Evolutionary conservation across 2,888 invertebrate species (phyloP).

Genomic region (Drosophila mercatorum): DNA sequence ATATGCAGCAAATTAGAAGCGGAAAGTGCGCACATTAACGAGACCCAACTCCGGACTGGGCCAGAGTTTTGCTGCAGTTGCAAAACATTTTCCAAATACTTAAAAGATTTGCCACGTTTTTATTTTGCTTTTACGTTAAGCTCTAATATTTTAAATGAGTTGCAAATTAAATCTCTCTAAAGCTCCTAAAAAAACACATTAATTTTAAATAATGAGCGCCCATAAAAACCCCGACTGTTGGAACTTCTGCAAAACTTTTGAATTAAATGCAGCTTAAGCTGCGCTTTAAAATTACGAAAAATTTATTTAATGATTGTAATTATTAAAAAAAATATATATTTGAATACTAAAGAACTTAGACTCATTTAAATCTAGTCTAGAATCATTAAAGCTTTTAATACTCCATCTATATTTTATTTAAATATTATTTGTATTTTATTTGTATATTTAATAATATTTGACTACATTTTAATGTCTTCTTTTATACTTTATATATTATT

Average conservation of each 20-base stretch:
- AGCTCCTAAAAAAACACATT: conserved; percentile 5
- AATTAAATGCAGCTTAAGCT: neutral
- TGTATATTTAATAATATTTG: too few relatives aligned
- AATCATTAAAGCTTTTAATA: too few relatives aligned
- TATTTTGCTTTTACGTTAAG: neutral
- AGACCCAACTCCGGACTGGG: conserved; percentile 1
- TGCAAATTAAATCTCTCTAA: neutral
- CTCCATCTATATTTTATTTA: neutral
- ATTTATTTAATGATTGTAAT: too few relatives aligned
- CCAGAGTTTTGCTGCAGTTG: conserved; percentile 12
- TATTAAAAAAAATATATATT: neutral
- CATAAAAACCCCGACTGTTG: neutral
- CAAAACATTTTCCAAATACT: conserved; percentile 20
- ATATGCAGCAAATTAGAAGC: conserved; percentile 72
- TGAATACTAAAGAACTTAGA: neutral
- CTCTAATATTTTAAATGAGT: neutral
- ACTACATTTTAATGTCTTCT: too few relatives aligned
- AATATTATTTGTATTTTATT: too few relatives aligned
- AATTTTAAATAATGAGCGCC: conserved; percentile 1
- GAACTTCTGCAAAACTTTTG: neutral
- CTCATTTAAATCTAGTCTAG: too few relatives aligned
- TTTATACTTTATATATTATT: too few relatives aligned
- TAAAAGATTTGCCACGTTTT: neutral
- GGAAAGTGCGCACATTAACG: conserved; percentile 47
- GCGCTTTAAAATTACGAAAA: neutral